Evolutionary conservation across 2,888 invertebrate genomes (phyloP).

Genomic region (Clistopyga incitator): DNA sequence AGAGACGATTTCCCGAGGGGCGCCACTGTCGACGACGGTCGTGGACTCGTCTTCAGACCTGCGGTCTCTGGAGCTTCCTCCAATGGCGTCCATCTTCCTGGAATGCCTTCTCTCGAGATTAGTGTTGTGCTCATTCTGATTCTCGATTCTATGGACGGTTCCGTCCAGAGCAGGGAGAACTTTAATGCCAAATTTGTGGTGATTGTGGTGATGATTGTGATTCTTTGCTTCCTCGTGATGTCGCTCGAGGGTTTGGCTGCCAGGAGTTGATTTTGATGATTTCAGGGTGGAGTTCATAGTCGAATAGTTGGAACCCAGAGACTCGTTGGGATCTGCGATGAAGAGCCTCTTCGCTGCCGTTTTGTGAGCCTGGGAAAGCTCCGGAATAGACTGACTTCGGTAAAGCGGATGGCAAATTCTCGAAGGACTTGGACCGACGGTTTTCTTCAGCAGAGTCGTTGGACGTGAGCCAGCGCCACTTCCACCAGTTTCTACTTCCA

Average conservation of each 20-base stretch:
- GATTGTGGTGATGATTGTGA: slow-evolving; percentile 82
- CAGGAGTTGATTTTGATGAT: slow-evolving; percentile 78
- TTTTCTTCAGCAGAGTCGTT: slow-evolving; percentile 83
- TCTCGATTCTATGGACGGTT: slow-evolving; percentile 81
- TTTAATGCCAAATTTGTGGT: slow-evolving; percentile 89
- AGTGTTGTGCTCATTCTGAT: slow-evolving; percentile 82
- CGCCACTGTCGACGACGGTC: background rate
- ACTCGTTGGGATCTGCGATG: slow-evolving; percentile 83
- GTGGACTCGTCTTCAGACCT: background rate
- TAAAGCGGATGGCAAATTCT: slow-evolving; percentile 91
- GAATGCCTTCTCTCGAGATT: slow-evolving; percentile 82
- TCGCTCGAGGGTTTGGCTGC: slow-evolving; percentile 76
- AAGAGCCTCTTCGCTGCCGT: slow-evolving; percentile 81
- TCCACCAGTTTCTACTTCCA: slow-evolving; percentile 89
- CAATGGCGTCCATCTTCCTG: slow-evolving; percentile 70
- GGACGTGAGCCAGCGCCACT: slow-evolving; percentile 79
- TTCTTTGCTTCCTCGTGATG: slow-evolving; percentile 86
- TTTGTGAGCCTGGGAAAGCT: slow-evolving; percentile 88
- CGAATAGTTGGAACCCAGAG: slow-evolving; percentile 84
- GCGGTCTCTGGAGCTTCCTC: background rate
- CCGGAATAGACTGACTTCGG: slow-evolving; percentile 91
- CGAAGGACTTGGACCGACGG: slow-evolving; percentile 79
- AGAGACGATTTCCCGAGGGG: slow-evolving; percentile 1
- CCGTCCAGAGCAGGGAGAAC: slow-evolving; percentile 85
- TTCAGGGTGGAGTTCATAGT: slow-evolving; percentile 81